Evolutionary conservation across 2,888 invertebrate species (phyloP), one percentile per base, ranked within the genome.

Genomic region (Tetranychus truncatus): DNA sequence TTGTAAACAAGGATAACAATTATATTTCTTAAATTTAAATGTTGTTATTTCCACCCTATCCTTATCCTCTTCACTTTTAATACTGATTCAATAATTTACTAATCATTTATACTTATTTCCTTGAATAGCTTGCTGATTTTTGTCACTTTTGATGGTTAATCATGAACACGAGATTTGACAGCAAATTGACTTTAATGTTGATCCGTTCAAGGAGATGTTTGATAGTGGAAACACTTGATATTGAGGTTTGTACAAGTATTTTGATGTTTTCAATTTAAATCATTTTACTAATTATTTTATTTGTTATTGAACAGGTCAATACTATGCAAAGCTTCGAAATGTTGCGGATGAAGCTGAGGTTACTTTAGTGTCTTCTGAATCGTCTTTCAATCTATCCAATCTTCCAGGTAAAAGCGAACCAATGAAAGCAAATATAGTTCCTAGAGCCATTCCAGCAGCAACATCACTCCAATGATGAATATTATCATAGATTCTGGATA

Each of bases 401-500:
- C 55, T 9, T 15, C 15, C 15, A 15, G 55, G 55, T 6, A 15
- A 9, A 9, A 55, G 55, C 6, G 55, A 55, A 15, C 9, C 34
- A 9, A 69, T 1, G n/a, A 24, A 69, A 44, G 72, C 72, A 18
- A 45, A 15, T 5, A 18, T 44, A 1, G 45, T 34, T n/a, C 72
- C 72, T 9, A 72, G 15, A 9, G 45, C 9, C 11, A 72, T 44
- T 24, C 72, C 72, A 18, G 72, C 72, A 15, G 34, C 18, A 46
- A 72, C 46, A 46, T 72, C 72, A n/a, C 15, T n/a, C 72, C 72
- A 72, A 46, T 72, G 72, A 11, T 72, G 72, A n/a, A 24, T 45
- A 46, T 72, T 24, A 46, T 72, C 72, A 20, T 45, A 20, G 20
- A 72, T 45, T 15, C 72, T 15, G 34, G 72, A 45, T 46, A 72